A percentile compares a stretch with the other conserved stretches of the same genome.
Conservation (phyloP, 2,888 invertebrate genomes). For the Cremastinae sp. region DNA sequence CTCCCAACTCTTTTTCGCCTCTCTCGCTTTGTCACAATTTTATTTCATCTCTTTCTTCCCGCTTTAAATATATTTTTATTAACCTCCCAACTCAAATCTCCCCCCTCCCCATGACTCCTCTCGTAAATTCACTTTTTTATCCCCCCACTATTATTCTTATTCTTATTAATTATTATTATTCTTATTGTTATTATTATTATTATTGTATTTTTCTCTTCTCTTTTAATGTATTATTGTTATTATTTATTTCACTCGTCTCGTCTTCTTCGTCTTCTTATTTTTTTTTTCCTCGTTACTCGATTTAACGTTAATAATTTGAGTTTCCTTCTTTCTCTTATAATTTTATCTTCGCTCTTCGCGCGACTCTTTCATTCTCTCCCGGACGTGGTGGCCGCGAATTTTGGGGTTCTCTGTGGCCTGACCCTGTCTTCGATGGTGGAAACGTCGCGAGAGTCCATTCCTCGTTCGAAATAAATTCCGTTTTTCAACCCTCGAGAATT, state of each 20-base stretch:
- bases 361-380: conserved; percentile 4
- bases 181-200: conserved; percentile 47
- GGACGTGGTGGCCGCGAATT: background rate
- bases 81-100: no score
- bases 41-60: no score
- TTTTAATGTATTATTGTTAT: conserved; percentile 54
- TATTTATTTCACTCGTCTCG: conserved; percentile 34
- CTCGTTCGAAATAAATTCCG: no score
- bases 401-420: background rate
- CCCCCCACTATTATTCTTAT: conserved; percentile 51
- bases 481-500: no score
- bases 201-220: conserved; percentile 53
- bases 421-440: no score
- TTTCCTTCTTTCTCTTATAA: conserved; percentile 42
- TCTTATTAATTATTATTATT: conserved; percentile 50
- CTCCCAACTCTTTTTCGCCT: no score
- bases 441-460: no score
- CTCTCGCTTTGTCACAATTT: no score
- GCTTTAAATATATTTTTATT: no score
- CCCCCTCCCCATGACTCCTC: background rate
- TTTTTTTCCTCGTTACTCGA: conserved; percentile 51
- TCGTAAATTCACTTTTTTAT: conserved; percentile 44
- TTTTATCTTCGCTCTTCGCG: conserved; percentile 33
- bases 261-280: conserved; percentile 40
- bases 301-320: conserved; percentile 51